phyloP scores from a whole-genome alignment of 2,797 vertebrate species.

The Acanthornis magna region DNA sequence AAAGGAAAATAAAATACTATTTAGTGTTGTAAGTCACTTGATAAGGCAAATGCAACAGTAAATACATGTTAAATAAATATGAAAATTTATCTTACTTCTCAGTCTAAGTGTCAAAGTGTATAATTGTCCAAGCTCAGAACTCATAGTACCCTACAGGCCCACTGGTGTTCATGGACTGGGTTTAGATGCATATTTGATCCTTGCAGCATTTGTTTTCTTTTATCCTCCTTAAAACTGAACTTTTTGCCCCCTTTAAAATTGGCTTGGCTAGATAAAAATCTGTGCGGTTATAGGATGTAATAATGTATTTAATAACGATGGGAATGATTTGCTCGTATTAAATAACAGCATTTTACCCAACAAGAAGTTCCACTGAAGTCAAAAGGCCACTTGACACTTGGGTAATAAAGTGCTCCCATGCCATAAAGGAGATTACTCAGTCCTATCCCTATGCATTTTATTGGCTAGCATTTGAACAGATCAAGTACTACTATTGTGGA shows the following conservation, averaged over 20 bases:
- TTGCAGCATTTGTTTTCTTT: not conserved
- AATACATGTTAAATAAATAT: not conserved
- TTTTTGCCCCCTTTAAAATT: not conserved
- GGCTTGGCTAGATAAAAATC: not conserved
- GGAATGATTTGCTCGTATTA: not conserved
- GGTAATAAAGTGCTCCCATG: not conserved
- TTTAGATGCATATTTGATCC: not conserved
- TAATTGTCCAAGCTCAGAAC: not conserved
- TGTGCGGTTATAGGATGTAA: not conserved
- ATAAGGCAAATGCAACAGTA: not conserved
- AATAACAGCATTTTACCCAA: not conserved
- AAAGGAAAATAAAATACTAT: not conserved
- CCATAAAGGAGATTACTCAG: not conserved
- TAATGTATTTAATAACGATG: not conserved
- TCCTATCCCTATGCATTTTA: not conserved
- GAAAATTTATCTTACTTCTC: not conserved
- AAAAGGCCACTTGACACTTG: not conserved
- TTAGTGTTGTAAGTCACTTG: not conserved
- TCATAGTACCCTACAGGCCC: not conserved
- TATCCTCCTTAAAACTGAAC: slow-evolving; percentile 7
- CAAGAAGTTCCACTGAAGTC: not conserved
- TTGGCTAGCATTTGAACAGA: slow-evolving; percentile 8
- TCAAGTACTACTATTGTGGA: slow-evolving; percentile 18
- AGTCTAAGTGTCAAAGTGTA: not conserved
- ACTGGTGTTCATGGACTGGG: not conserved